These are phyloP conservation scores for Trachelus stipa DNA, from an alignment of 2,888 invertebrate species.

Conservation along the genomic window DNA sequence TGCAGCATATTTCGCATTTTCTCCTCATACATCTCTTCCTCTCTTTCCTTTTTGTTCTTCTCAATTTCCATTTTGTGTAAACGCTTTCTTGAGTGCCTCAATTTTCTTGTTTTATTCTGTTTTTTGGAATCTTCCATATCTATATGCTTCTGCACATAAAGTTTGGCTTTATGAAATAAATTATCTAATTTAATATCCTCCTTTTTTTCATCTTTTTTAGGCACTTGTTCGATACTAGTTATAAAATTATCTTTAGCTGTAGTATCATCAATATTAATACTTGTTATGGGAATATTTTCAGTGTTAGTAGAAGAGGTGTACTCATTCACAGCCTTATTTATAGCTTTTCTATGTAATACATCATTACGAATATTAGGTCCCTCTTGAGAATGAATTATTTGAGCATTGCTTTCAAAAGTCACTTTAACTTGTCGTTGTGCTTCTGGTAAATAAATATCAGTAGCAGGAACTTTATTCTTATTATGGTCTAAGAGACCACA, in stretches of 20 bases:
- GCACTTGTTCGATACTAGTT: neutral
- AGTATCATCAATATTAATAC: neutral
- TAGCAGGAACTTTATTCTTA: slow-evolving; percentile 72
- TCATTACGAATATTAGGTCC: neutral
- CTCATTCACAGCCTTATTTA: neutral
- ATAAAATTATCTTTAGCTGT: neutral
- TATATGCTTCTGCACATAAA: slow-evolving; percentile 37
- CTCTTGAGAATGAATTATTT: slow-evolving; percentile 62
- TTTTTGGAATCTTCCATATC: slow-evolving; percentile 24
- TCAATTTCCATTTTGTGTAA: slow-evolving; percentile 30
- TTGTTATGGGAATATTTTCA: neutral
- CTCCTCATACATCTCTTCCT: slow-evolving; percentile 34
- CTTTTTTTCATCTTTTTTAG: slow-evolving; percentile 6
- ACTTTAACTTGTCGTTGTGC: slow-evolving; percentile 73
- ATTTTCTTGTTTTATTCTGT: slow-evolving; percentile 29
- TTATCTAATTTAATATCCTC: slow-evolving; percentile 1
- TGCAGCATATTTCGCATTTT: slow-evolving; percentile 22
- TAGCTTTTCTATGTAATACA: neutral
- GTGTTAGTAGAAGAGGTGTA: neutral
- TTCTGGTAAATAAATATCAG: slow-evolving; percentile 64
- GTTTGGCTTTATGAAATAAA: slow-evolving; percentile 25
- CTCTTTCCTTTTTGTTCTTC: slow-evolving; percentile 35
- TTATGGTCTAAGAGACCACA: slow-evolving; percentile 82
- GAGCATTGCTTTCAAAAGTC: slow-evolving; percentile 72
- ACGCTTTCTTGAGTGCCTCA: slow-evolving; percentile 45